Conservation (phyloP, 1,140 invertebrate genomes). For the Nasonia giraulti region DNA sequence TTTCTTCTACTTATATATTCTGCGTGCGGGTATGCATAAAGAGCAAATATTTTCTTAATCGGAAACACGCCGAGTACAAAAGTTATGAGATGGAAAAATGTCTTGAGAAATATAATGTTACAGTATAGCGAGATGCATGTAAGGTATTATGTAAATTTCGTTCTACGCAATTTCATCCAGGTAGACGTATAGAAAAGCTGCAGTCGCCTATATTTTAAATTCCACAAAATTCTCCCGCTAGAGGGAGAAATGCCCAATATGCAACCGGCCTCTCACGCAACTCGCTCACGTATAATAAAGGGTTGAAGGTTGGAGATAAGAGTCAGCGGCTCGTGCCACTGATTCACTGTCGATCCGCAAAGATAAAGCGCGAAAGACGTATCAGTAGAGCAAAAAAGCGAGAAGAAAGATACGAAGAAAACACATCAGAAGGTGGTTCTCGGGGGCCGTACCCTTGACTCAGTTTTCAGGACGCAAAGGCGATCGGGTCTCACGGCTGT, state of each 20-base stretch:
- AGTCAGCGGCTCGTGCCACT: not conserved
- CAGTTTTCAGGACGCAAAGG: constrained; percentile 38
- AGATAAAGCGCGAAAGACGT: constrained; percentile 2
- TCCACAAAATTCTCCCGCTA: too few species aligned
- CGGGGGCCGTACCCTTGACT: constrained; percentile 46
- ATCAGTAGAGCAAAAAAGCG: not conserved
- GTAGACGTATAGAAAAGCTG: not conserved
- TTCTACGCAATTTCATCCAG: not conserved
- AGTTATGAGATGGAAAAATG: too few species aligned
- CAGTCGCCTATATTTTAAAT: too few species aligned
- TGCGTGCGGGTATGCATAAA: too few species aligned
- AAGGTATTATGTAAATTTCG: not conserved
- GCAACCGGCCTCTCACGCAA: too few species aligned
- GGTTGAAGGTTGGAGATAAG: not conserved
- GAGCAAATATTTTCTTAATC: too few species aligned
- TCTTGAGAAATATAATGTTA: too few species aligned
- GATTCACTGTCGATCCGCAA: constrained; percentile 7
- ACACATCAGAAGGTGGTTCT: not conserved
- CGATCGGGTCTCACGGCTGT: constrained; percentile 25
- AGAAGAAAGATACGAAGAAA: not conserved
- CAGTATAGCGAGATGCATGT: too few species aligned
- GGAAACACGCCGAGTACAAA: too few species aligned
- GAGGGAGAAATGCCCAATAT: too few species aligned
- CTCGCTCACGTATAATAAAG: not conserved
- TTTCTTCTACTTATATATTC: too few species aligned